Percentiles rank a stretch among this genome's conserved stretches.
These are phyloP conservation scores for Muscicapa comitata DNA, from an alignment of 2,797 vertebrate species.

Conservation along the genomic window DNA sequence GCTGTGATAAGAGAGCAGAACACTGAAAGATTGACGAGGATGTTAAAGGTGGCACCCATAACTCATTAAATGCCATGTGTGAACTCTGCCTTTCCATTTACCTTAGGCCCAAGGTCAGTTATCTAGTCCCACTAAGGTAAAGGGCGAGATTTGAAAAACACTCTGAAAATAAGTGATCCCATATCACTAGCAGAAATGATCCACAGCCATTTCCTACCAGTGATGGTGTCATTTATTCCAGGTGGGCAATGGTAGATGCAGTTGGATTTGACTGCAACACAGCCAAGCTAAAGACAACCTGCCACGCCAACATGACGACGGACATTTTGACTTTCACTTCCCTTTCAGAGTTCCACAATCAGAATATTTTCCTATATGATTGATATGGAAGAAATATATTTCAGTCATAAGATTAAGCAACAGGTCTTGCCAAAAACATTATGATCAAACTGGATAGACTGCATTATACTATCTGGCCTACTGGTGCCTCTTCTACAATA, in stretches of 20 bases:
- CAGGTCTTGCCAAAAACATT: background rate
- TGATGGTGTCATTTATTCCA: background rate
- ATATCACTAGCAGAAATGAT: background rate
- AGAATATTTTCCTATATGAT: background rate
- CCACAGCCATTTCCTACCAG: background rate
- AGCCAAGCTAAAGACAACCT: background rate
- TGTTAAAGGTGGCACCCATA: background rate
- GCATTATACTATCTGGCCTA: background rate
- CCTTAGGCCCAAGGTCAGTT: background rate
- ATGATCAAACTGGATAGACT: background rate
- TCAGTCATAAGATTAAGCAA: slow-evolving; percentile 5
- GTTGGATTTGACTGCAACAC: background rate
- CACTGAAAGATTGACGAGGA: background rate
- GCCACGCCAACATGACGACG: background rate
- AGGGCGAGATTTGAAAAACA: background rate
- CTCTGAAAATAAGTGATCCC: background rate
- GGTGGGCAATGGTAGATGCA: background rate
- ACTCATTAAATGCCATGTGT: background rate
- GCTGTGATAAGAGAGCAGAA: background rate
- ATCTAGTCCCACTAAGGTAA: background rate
- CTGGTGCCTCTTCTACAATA: background rate
- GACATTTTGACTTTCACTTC: background rate
- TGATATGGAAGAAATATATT: background rate
- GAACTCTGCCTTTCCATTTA: background rate
- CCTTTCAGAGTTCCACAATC: background rate